Evolutionary conservation across 1,140 invertebrate species (phyloP).

Genomic region (Atta texana): DNA sequence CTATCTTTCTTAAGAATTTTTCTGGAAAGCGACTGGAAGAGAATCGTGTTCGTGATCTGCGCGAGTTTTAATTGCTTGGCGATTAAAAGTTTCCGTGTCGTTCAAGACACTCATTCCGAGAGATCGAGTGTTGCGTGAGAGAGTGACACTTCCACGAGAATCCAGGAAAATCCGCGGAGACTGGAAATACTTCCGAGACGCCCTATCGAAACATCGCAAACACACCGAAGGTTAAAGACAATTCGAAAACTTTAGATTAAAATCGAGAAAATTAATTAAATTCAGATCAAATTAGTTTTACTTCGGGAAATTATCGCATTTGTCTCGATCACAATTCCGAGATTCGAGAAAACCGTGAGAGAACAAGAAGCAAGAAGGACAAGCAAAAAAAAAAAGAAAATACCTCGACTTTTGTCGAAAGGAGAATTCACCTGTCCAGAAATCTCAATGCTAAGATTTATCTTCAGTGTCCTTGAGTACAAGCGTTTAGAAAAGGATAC

Average conservation of each 20-base stretch:
- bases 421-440: conserved; percentile 34
- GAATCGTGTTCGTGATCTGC: conserved; percentile 53
- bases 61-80: conserved; percentile 65
- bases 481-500: conserved; percentile 93
- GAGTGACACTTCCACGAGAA: conserved; percentile 1
- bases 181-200: neutral
- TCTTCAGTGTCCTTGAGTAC: conserved; percentile 24
- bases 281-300: neutral
- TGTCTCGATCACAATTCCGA: neutral
- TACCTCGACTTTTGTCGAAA: conserved; percentile 13
- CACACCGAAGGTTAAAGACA: neutral
- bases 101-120: conserved; percentile 42
- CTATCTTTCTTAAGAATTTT: neutral
- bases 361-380: neutral
- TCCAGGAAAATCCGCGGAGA: conserved; percentile 21
- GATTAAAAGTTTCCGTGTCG: conserved; percentile 74
- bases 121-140: conserved; percentile 48
- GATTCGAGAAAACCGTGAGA: neutral
- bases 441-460: conserved; percentile 30
- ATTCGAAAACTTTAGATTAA: conserved; percentile 33
- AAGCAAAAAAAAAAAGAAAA: neutral
- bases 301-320: neutral
- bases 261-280: conserved; percentile 18
- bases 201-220: conserved; percentile 11
- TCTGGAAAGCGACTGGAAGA: neutral